Evolutionary conservation across 2,113 vertebrate genomes (phyloP), one percentile per base, ranked within the genome.

Genomic region (Calidris pygmaea): DNA sequence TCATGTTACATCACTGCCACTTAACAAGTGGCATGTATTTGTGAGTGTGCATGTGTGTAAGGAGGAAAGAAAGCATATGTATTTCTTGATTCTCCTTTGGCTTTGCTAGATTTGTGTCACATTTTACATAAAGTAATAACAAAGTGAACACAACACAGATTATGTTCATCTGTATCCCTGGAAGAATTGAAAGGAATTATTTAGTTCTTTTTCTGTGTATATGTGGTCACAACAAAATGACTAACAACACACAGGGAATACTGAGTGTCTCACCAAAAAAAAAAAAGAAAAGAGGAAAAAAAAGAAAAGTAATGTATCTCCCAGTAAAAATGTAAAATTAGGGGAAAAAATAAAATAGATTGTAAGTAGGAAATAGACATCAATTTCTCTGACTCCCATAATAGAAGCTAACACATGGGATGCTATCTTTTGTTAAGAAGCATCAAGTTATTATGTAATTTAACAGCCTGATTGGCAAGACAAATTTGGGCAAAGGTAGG

Each of bases 361-460:
- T 63, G 23, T 93, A 95, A 89, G 30, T 63, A 91, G 70, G 41
- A 92, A 71, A 76, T n/a, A 94, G 83, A 66, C 72, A 90, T 87
- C 45, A 60, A 22, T 95, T 96, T 92, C 62, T 93, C 27, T 63
- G 62, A 58, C 74, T 95, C 30, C 63, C 68, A 94, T 53, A 90
- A 76, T 63, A 94, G 55, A 59, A 45, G 60, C 70, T 74, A 86
- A 90, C 3, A 58, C 66, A 52, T 4, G 0, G 93, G 53, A 80
- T 94, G 72, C 84, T 73, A 20, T 73, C 94, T 94, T 97, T 96
- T 97, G 71, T 97, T 96, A 85, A 90, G 76, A 95, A 79, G 35
- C 39, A 45, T 94, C 95, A 76, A 87, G 95, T 73, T 89, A 86
- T 98, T 85, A 91, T 83, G 56, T 78, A 91, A 96, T 95, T 96